Evolutionary conservation across 2,888 invertebrate species (phyloP).

Genomic region (Achlya flavicornis): DNA sequence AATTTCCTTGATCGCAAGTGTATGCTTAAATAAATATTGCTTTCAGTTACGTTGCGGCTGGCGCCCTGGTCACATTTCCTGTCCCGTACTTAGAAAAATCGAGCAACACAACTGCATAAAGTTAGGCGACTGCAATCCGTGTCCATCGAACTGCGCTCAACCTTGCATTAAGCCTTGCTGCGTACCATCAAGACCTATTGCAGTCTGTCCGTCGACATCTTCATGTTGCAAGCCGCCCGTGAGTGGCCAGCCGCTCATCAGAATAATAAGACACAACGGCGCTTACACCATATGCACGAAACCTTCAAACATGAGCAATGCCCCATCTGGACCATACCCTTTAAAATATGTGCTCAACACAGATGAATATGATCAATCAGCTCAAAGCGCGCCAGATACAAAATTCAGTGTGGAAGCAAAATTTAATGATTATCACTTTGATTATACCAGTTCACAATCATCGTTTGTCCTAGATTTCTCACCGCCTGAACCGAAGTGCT

Average conservation of each 20-base stretch:
- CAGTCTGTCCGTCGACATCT: conserved; percentile 49
- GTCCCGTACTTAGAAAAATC: conserved; percentile 68
- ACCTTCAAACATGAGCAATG: conserved; percentile 66
- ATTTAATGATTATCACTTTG: conserved; percentile 74
- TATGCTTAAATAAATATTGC: background rate
- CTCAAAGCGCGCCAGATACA: conserved; percentile 19
- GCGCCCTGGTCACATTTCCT: conserved; percentile 79
- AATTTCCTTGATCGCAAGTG: background rate
- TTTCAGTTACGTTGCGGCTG: conserved; percentile 73
- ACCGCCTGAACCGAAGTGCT: conserved; percentile 65
- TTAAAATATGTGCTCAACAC: conserved; percentile 74
- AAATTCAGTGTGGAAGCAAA: conserved; percentile 76
- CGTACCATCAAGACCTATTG: conserved; percentile 46
- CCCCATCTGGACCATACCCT: conserved; percentile 72
- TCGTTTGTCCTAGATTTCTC: conserved; percentile 75
- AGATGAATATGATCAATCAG: conserved; percentile 31
- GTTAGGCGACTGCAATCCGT: conserved; percentile 52
- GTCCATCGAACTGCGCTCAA: conserved; percentile 47
- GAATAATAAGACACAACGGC: conserved; percentile 68
- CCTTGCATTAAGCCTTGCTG: conserved; percentile 55
- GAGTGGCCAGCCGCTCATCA: conserved; percentile 59
- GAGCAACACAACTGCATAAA: conserved; percentile 67
- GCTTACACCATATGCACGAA: conserved; percentile 73
- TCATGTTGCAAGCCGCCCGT: conserved; percentile 50
- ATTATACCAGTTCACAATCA: conserved; percentile 72